These are phyloP conservation scores for Xenentodon cancila DNA, from an alignment of 2,797 vertebrate genomes.

Conservation along the genomic window DNA sequence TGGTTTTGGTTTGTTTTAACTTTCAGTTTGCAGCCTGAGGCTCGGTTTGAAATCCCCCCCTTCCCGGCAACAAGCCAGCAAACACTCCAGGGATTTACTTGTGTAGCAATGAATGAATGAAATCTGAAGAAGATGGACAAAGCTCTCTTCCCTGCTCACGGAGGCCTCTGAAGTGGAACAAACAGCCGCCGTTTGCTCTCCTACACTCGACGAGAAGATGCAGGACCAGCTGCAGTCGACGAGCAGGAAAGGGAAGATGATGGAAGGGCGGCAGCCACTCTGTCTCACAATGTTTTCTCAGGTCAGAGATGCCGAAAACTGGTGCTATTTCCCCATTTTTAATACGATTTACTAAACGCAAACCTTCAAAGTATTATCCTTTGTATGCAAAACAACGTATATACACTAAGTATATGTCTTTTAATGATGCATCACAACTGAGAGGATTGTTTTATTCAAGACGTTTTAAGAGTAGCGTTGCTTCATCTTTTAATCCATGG, in stretches of 20 bases:
- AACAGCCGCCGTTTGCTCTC: slow-evolving; percentile 42
- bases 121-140: slow-evolving; percentile 56
- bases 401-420: slow-evolving; percentile 73
- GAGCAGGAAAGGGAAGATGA: slow-evolving; percentile 82
- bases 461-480: slow-evolving; percentile 71
- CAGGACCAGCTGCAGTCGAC: slow-evolving; percentile 63
- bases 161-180: slow-evolving; percentile 50
- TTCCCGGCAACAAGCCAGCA: slow-evolving; percentile 48
- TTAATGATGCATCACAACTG: slow-evolving; percentile 66
- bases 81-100: slow-evolving; percentile 64
- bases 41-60: slow-evolving; percentile 50
- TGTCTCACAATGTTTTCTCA: slow-evolving; percentile 89
- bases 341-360: slow-evolving; percentile 66
- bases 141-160: slow-evolving; percentile 44
- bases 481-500: slow-evolving; percentile 75
- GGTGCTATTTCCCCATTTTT: slow-evolving; percentile 89
- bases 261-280: slow-evolving; percentile 70
- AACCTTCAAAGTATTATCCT: slow-evolving; percentile 73
- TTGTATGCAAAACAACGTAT: slow-evolving; percentile 73
- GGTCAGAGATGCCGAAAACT: slow-evolving; percentile 90
- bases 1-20: neutral
- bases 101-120: slow-evolving; percentile 36
- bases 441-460: slow-evolving; percentile 70
- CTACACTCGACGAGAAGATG: slow-evolving; percentile 37
- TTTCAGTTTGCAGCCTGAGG: slow-evolving; percentile 53